Percentiles rank a stretch among this genome's conserved stretches.
These are phyloP conservation scores for Pipistrellus pygmaeus DNA, from an alignment of 2,797 vertebrate genomes.

Conservation along the genomic window DNA sequence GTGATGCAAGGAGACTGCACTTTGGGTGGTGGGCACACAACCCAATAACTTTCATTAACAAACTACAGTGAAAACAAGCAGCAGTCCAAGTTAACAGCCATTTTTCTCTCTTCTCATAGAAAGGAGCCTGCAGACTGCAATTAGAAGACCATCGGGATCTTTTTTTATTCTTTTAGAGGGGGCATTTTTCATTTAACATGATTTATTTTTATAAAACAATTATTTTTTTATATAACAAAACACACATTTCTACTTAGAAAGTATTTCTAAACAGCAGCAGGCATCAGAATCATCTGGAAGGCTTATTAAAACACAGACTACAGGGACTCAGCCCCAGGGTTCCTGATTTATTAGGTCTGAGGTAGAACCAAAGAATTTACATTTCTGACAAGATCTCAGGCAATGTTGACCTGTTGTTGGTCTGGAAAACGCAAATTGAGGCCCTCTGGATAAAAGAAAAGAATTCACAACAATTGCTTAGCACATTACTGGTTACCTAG, in stretches of 20 bases:
- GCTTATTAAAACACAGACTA: not conserved
- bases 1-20: not conserved
- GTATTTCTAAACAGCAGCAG: not conserved
- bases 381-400: not conserved
- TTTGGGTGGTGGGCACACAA: not conserved
- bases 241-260: not conserved
- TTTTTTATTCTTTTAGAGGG: constrained; percentile 49
- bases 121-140: not conserved
- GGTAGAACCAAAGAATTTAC: not conserved
- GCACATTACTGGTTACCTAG: not conserved
- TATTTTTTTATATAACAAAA: not conserved
- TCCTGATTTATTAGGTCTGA: not conserved
- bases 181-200: not conserved
- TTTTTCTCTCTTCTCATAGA: not conserved
- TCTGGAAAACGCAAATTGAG: not conserved
- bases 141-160: not conserved
- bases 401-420: not conserved
- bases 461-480: not conserved
- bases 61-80: not conserved
- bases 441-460: not conserved
- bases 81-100: not conserved
- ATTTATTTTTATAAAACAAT: constrained; percentile 26
- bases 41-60: not conserved
- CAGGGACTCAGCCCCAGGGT: not conserved
- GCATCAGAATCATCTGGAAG: not conserved